Evolutionary conservation across 2,888 invertebrate species (phyloP).

Genomic region (Platycnemis pennipes): DNA sequence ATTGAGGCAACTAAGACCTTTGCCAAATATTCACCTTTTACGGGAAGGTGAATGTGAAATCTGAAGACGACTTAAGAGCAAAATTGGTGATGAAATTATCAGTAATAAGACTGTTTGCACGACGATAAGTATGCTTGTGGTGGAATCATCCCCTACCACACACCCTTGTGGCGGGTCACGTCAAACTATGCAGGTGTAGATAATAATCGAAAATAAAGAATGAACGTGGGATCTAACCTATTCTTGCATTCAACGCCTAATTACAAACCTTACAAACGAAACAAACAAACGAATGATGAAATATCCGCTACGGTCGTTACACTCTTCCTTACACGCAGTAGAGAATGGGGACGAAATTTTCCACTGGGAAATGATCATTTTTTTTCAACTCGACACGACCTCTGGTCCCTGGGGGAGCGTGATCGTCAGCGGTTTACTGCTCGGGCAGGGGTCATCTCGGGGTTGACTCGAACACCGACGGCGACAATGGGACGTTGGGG

Average conservation of each 20-base stretch:
- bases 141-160: too few relatives aligned
- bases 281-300: neutral
- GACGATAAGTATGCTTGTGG: too few relatives aligned
- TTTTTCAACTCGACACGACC: neutral
- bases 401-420: neutral
- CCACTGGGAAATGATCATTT: neutral
- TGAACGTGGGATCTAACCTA: too few relatives aligned
- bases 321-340: neutral
- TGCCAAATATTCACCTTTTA: too few relatives aligned
- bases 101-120: too few relatives aligned
- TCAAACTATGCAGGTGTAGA: too few relatives aligned
- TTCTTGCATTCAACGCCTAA: neutral
- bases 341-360: neutral
- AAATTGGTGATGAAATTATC: too few relatives aligned
- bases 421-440: conserved; percentile 25
- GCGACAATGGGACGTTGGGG: neutral
- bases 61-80: too few relatives aligned
- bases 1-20: too few relatives aligned
- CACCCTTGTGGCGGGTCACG: too few relatives aligned
- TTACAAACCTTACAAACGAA: neutral
- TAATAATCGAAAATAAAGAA: too few relatives aligned
- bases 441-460: conserved; percentile 11
- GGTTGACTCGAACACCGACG: neutral
- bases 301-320: neutral
- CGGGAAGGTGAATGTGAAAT: too few relatives aligned